phyloP scores from a whole-genome alignment of 2,113 vertebrate species.

The Cephalopholis sonnerati region DNA sequence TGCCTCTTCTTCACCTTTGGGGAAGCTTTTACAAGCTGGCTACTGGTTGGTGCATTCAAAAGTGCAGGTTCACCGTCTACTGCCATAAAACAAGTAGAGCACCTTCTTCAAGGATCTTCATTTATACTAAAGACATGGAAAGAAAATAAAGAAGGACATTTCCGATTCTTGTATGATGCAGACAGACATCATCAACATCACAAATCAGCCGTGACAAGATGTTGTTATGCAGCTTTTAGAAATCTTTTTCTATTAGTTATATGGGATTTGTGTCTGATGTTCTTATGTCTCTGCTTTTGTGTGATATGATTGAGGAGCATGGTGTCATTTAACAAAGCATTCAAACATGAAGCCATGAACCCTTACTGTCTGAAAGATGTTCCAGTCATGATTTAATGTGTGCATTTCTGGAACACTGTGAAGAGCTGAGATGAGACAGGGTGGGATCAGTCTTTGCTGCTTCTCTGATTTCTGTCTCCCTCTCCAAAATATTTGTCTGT shows the following conservation, averaged over 20 bases:
- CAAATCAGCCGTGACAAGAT: not conserved
- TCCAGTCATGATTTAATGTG: conserved; percentile 33
- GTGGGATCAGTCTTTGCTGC: conserved; percentile 36
- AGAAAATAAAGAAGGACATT: not conserved
- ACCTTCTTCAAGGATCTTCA: not conserved
- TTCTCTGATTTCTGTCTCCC: conserved; percentile 53
- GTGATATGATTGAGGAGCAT: conserved; percentile 26
- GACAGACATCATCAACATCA: not conserved
- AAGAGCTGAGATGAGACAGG: conserved; percentile 37
- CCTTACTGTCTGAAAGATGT: conserved; percentile 24
- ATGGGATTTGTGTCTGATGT: not conserved
- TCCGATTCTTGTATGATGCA: not conserved
- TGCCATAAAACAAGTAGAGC: not conserved
- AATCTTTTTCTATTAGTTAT: not conserved
- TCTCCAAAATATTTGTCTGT: conserved; percentile 49
- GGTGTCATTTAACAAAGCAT: conserved; percentile 31
- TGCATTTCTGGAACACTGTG: conserved; percentile 40
- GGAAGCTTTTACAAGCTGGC: conserved; percentile 13
- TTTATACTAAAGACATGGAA: not conserved
- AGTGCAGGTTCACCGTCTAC: not conserved
- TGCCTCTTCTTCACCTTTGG: conserved; percentile 13
- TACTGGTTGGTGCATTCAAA: conserved; percentile 9
- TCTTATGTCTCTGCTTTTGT: conserved; percentile 4
- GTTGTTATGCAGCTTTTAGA: not conserved
- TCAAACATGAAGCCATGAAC: conserved; percentile 5